Base-by-base conservation (phyloP, 2,888 invertebrate genomes). In the Drosophila niveifrons region DNA sequence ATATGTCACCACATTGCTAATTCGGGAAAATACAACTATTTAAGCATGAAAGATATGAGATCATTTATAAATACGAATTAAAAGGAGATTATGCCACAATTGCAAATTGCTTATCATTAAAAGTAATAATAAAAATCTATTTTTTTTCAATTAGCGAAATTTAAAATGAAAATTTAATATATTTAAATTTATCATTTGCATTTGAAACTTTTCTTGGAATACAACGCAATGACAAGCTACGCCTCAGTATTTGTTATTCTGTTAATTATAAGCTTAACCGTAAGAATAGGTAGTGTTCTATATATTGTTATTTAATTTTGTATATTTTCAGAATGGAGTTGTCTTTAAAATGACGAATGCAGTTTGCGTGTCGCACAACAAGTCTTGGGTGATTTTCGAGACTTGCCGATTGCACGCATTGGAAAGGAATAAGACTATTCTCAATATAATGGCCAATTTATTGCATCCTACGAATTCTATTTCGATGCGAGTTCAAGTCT, bases 301-400 rank as follows among this genome's bases (percentile, higher is more conserved):
- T 1, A n/a, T n/a, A 3, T 11, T 36, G 23, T n/a, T 11, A 11
- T 36, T 11, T 1, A 1, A 13, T n/a, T 18, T 41, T 13, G 7
- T 6, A 18, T 43, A 23, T 31, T 51, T 51, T 3, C 48, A 72
- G 71, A 36, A 23, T 1, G 63, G 17, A 31, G 1, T 63, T 29
- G 6, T 31, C 36, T 41, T 72, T 23, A 67, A 72, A 46, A 34
- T 67, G 63, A 71, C 66, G 11, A 71, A 73, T 28, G 50, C 31
- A 0, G 51, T 71, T 6, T 71, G 72, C 23, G 62, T 66, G 9
- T 52, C 57, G 2, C 11, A 8, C 15, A 73, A 71, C 18, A 58
- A 70, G 31, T 62, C 71, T 8, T 66, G 50, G 58, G 46, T 70
- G 1, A 11, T 28, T 1, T 4, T 72, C 0, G 57, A 59, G 0